These are phyloP conservation scores for Poeciliopsis turrubarensis DNA, from an alignment of 2,113 vertebrate genomes.

Conservation along the genomic window DNA sequence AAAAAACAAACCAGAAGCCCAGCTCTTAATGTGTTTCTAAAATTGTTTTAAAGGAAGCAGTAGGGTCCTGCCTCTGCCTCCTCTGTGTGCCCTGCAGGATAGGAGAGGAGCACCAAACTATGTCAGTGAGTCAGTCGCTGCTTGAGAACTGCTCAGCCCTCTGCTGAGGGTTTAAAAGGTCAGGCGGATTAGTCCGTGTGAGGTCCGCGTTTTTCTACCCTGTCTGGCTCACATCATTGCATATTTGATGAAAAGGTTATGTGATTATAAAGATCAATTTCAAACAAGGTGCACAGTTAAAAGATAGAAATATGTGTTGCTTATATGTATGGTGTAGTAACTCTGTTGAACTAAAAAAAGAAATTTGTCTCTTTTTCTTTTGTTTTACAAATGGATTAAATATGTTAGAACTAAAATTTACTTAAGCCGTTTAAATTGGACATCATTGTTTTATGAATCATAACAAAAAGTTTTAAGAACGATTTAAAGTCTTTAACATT, in stretches of 20 bases:
- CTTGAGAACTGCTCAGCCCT: slow-evolving; percentile 40
- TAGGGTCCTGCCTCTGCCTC: slow-evolving; percentile 41
- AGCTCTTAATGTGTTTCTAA: slow-evolving; percentile 34
- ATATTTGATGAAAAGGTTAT: slow-evolving; percentile 31
- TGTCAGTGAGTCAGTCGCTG: slow-evolving; percentile 20
- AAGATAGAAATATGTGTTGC: background rate
- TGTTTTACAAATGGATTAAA: background rate
- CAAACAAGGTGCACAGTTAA: background rate
- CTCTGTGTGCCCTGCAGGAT: slow-evolving; percentile 27
- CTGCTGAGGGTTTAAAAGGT: slow-evolving; percentile 44
- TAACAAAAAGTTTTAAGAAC: background rate
- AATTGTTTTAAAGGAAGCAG: slow-evolving; percentile 24
- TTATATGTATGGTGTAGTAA: background rate
- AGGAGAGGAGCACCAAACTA: slow-evolving; percentile 26
- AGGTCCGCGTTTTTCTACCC: slow-evolving; percentile 11
- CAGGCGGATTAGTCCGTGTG: slow-evolving; percentile 34
- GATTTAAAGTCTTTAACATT: background rate
- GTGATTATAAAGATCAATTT: background rate
- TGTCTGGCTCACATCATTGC: slow-evolving; percentile 15
- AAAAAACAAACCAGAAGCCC: slow-evolving; percentile 45
- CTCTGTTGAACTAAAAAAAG: background rate
- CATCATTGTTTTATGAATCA: background rate
- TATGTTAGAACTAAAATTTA: background rate
- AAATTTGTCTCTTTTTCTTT: background rate
- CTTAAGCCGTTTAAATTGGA: background rate